A percentile compares a stretch with the other conserved stretches of the same genome.
phyloP scores from a whole-genome alignment of 1,140 invertebrate genomes.

The Tetragnatha versicolor region DNA sequence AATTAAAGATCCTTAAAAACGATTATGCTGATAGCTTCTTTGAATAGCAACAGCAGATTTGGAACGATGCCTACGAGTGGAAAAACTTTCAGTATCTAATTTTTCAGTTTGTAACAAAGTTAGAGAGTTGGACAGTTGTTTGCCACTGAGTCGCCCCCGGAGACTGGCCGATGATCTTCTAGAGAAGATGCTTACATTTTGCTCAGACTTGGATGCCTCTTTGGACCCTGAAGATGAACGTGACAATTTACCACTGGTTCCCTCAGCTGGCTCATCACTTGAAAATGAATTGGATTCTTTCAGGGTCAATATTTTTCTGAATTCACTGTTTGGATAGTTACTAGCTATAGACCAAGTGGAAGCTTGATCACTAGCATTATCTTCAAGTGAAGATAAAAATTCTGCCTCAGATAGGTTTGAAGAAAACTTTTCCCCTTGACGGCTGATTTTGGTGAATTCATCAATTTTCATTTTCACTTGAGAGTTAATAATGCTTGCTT shows the following conservation, averaged over 20 bases:
- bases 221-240: constrained; percentile 44
- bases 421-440: constrained; percentile 3
- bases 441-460: constrained; percentile 25
- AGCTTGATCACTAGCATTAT: constrained; percentile 29
- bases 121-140: constrained; percentile 44
- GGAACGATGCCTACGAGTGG: constrained; percentile 33
- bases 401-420: constrained; percentile 26
- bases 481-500: constrained; percentile 26
- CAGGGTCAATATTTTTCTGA: constrained; percentile 32
- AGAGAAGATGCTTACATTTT: constrained; percentile 9
- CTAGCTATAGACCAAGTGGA: constrained; percentile 28
- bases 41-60: constrained; percentile 48
- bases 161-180: constrained; percentile 24
- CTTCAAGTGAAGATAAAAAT: constrained; percentile 24
- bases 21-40: constrained; percentile 31
- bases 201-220: constrained; percentile 42
- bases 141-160: constrained; percentile 21
- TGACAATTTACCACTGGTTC: constrained; percentile 30
- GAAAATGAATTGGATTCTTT: constrained; percentile 53
- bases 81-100: constrained; percentile 27
- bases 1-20: too few relatives aligned
- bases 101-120: constrained; percentile 39
- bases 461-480: constrained; percentile 13
- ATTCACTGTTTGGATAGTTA: constrained; percentile 17
- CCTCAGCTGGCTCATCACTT: constrained; percentile 36